Base-by-base conservation (phyloP, 1,140 invertebrate genomes). In the Charaxes varanes region DNA sequence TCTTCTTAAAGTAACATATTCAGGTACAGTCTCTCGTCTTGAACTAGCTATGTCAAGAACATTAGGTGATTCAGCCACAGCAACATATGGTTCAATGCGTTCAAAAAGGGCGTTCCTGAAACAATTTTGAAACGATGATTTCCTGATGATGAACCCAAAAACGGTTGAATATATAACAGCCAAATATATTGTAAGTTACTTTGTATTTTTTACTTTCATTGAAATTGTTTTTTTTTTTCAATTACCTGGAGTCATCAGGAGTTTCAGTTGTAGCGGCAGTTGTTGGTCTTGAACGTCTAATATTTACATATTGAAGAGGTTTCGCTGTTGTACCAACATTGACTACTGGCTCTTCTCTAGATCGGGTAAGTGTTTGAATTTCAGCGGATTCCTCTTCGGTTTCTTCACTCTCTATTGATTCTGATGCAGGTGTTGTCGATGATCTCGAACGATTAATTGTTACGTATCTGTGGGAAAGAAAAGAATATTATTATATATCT, bases 1-100 rank as follows among this genome's bases (percentile, higher is more conserved):
- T 43, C 91, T 84, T 45, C 88, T 80, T 23, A 92, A 90, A 31
- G 88, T 92, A 0, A 90, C 88, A 37, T 92, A 93, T 40, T 77
- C 77, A 1, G 73, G 72, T 36, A 60, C 51, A 22, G 58, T 77
- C 7, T 78, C 74, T 21, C 70, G 49, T 16, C 68, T 51, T 0
- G 63, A 42, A 27, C 38, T 71, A 0, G 44, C 30, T 1, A 74
- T 63, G 31, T 81, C 77, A 21, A 77, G 18, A 0, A 60, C 30
- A 15, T 69, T 71, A 2, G 62, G 47, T 2, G 62, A 50, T 13
- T 71, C 70, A 1, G 57, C 56, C n/a, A 71, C 56, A 2, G 70
- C 33, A 0, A 66, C 44, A 5, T 56, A 58, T 2, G 67, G 49
- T 14, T 71, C 67, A 2, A 43, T 41, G 2, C 77, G 67, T 51